phyloP scores from a whole-genome alignment of 1,140 invertebrate genomes.

The Uloborus diversus region DNA sequence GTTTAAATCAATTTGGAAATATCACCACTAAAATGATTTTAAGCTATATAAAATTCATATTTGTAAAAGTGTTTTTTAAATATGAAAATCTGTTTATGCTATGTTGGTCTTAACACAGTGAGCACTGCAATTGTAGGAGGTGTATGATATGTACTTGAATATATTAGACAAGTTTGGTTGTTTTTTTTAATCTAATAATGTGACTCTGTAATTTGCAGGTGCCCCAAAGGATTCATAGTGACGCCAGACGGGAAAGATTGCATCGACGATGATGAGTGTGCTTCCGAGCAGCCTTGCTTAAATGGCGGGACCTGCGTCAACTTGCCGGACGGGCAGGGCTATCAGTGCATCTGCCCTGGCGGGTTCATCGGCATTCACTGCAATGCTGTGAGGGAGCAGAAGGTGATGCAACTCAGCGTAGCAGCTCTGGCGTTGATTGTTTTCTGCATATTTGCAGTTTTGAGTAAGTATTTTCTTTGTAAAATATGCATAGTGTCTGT shows the following conservation, averaged over 20 bases:
- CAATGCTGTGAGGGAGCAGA: conserved; percentile 89
- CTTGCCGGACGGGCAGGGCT: conserved; percentile 71
- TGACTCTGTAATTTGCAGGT: conserved; percentile 75
- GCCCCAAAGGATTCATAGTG: conserved; percentile 87
- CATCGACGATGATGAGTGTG: conserved; percentile 92
- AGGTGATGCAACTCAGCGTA: conserved; percentile 91
- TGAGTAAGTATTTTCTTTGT: conserved; percentile 76
- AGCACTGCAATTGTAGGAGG: too few relatives aligned
- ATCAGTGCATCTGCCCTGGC: conserved; percentile 74
- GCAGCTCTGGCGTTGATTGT: conserved; percentile 91
- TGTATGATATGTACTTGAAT: too few relatives aligned
- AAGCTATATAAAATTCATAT: too few relatives aligned
- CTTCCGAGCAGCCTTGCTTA: conserved; percentile 84
- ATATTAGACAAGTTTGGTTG: too few relatives aligned
- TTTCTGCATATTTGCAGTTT: conserved; percentile 91
- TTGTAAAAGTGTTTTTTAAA: too few relatives aligned
- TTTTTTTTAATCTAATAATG: too few relatives aligned
- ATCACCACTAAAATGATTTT: too few relatives aligned
- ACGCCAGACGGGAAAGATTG: conserved; percentile 89
- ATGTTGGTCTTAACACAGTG: too few relatives aligned
- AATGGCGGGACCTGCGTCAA: conserved; percentile 71
- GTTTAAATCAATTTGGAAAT: too few relatives aligned
- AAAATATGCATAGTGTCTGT: background rate
- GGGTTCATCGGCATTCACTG: conserved; percentile 95
- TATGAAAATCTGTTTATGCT: too few relatives aligned